Evolutionary conservation across 2,888 invertebrate species (phyloP), one percentile per base, ranked within the genome.

Genomic region (Theodoxus fluviatilis): DNA sequence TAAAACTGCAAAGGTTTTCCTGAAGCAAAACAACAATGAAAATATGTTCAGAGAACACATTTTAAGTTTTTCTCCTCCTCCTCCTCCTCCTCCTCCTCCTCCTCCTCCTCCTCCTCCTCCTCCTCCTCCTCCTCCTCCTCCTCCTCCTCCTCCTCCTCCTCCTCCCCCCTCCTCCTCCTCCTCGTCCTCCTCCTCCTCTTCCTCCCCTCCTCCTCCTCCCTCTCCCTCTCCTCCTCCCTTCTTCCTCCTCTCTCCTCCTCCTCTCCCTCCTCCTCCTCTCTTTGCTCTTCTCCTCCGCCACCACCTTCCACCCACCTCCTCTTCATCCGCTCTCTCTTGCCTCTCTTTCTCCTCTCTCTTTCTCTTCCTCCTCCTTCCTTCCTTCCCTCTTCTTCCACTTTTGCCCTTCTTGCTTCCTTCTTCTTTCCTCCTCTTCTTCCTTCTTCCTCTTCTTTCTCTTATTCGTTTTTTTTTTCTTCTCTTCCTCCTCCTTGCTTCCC

Each of bases 111-210:
- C 61, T 61, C 61, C n/a, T n/a, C n/a, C n/a, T n/a, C n/a, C n/a
- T n/a, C n/a, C n/a, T n/a, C n/a, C n/a, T n/a, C n/a, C n/a, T n/a
- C n/a, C n/a, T n/a, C n/a, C 33, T n/a, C 33, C 61, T 61, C 35
- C n/a, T 38, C 37, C 63, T 63, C 63, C 37, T 38, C 37, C 63
- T 63, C 63, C 37, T n/a, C 37, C 63, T 63, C 63, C 37, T 38
- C 37, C 63, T 63, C 63, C 37, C 63, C 25, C 63, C 37, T 38
- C 37, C 63, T 63, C 63, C 37, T 38, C 37, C 63, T 63, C 63
- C 37, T 38, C 37, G 12, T 63, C 63, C 37, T 38, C 37, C 63
- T 63, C 55, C 22, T n/a, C 37, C 63, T 63, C 63, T 63, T 38
- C 37, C 63, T 63, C 63, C 37, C 63, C 37, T 38, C 37, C 35